phyloP scores from a whole-genome alignment of 2,797 vertebrate species.

The Synanceia verrucosa region DNA sequence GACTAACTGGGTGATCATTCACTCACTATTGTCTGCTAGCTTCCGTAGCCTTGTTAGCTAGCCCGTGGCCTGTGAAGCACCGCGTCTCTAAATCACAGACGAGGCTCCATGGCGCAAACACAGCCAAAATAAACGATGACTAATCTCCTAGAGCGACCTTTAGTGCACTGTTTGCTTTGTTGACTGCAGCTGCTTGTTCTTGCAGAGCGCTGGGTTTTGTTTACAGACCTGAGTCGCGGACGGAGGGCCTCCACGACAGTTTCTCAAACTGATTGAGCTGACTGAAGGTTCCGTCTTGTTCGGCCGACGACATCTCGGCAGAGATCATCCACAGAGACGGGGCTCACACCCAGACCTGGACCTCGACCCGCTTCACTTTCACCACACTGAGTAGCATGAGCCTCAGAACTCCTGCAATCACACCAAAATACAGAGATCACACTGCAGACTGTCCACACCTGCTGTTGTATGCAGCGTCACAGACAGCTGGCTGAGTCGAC shows the following conservation, averaged over 20 bases:
- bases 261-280: slow-evolving; percentile 92
- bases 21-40: background rate
- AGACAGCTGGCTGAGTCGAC: slow-evolving; percentile 56
- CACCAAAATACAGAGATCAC: slow-evolving; percentile 32
- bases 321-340: background rate
- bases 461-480: slow-evolving; percentile 53
- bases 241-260: slow-evolving; percentile 87
- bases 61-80: slow-evolving; percentile 8
- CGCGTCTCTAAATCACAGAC: background rate
- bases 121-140: no score
- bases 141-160: no score
- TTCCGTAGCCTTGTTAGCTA: slow-evolving; percentile 70
- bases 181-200: background rate
- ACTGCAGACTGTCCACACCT: slow-evolving; percentile 29
- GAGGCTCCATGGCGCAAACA: background rate
- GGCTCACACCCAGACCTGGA: slow-evolving; percentile 37
- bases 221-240: slow-evolving; percentile 88
- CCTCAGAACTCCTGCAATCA: background rate
- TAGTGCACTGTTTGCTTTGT: background rate
- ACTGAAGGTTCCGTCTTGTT: slow-evolving; percentile 61
- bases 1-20: background rate
- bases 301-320: slow-evolving; percentile 64
- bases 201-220: slow-evolving; percentile 29
- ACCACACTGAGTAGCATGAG: slow-evolving; percentile 28
- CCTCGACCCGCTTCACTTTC: slow-evolving; percentile 6